Base-by-base conservation (phyloP, 2,888 invertebrate genomes). In the Molorchus minor region DNA sequence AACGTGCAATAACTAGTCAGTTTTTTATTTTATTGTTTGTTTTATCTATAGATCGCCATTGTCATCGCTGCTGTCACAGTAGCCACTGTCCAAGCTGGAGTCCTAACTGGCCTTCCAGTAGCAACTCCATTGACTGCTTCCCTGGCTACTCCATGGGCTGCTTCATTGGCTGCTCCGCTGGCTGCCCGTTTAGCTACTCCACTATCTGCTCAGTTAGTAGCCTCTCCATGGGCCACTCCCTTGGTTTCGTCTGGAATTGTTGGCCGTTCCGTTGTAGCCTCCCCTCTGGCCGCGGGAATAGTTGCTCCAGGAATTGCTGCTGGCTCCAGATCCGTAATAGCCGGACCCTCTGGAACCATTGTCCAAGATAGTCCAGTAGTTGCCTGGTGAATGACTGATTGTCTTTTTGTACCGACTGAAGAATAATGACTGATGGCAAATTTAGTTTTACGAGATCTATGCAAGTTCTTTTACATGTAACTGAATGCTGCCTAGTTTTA, bases 231-330 rank as follows among this genome's bases (percentile, higher is more conserved):
- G 16, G 38, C 16, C 38, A 16, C 38, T 3, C 8, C 15, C 3
- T 13, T 7, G 15, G 38, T 16, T 3, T 3, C 13, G 3, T 38
- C 38, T 4, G 15, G 15, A 16, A 3, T 43, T 5, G 21, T 19
- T 19, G 20, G 20, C 40, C 40, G 40, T 10, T 43, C 43, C 21
- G 43, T 43, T 2, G 13, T 43, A 2, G 45, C 33, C 33, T 5
- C 17, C 16, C 46, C 46, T 33, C 19, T 46, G 1, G 7, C 46
- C 19, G 19, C 30, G 2, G 46, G 33, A 30, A 33, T 46, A 3
- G 19, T 46, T 16, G 44, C 44, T 13, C 29, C 44, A 30, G 46
- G 29, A n/a, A 15, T 13, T 46, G n/a, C 21, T 5, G 44, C 46
- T 2, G 12, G 19, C 19, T 3, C 46, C 10, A 30, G 46, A 2